phyloP scores from a whole-genome alignment of 2,888 invertebrate genomes.

The Synanthedon myopaeformis region DNA sequence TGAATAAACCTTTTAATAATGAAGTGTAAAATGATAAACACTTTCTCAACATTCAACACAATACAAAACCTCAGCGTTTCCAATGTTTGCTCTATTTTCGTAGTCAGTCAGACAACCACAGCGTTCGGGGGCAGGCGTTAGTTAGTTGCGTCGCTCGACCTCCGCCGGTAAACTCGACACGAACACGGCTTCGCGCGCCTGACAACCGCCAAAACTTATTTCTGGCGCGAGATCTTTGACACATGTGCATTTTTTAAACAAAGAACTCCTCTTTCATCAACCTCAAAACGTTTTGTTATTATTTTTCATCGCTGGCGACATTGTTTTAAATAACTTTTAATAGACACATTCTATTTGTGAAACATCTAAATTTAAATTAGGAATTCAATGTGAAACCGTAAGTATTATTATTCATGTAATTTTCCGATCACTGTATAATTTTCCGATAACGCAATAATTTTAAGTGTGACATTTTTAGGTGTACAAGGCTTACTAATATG shows the following conservation, averaged over 20 bases:
- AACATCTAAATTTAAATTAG: no score
- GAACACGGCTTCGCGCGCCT: constrained; percentile 10
- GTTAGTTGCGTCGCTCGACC: neutral
- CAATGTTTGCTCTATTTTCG: constrained; percentile 42
- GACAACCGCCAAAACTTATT: constrained; percentile 29
- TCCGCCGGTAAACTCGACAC: neutral
- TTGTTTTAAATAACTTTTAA: neutral
- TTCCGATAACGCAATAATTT: no score
- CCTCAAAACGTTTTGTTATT: constrained; percentile 12
- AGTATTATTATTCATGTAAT: neutral
- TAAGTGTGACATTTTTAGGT: no score
- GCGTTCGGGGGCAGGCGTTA: neutral
- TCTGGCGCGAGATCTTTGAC: constrained; percentile 42
- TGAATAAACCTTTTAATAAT: no score
- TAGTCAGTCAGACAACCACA: constrained; percentile 19
- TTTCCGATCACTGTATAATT: no score
- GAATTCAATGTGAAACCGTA: neutral
- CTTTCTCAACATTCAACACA: no score
- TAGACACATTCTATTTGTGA: neutral
- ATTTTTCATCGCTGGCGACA: constrained; percentile 14
- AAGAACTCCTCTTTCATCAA: constrained; percentile 8
- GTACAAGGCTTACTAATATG: no score
- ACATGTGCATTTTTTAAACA: constrained; percentile 25
- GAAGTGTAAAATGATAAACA: no score
- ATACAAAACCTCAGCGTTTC: constrained; percentile 19